These are phyloP conservation scores for Heptranchias perlo DNA, from an alignment of 2,113 vertebrate genomes.

Conservation along the genomic window DNA sequence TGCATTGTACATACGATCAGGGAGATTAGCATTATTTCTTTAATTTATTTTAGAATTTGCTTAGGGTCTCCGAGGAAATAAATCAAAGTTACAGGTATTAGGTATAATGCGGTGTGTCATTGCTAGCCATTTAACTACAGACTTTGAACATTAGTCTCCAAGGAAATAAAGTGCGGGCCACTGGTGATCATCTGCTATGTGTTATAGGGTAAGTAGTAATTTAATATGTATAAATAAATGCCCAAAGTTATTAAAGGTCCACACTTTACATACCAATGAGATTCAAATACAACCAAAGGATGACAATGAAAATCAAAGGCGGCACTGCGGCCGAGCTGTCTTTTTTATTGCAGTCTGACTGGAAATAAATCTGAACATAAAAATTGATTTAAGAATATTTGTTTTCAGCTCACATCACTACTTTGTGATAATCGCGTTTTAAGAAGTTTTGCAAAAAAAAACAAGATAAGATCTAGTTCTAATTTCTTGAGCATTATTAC, in stretches of 20 bases:
- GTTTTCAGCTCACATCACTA: neutral
- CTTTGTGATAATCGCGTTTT: neutral
- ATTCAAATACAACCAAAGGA: neutral
- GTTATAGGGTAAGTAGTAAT: constrained; percentile 46
- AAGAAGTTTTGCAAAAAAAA: neutral
- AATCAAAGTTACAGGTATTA: constrained; percentile 50
- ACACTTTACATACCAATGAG: constrained; percentile 27
- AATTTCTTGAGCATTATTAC: neutral
- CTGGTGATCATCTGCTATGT: constrained; percentile 47
- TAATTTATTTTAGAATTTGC: constrained; percentile 51
- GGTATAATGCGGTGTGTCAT: constrained; percentile 32
- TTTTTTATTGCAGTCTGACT: neutral
- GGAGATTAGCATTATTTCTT: constrained; percentile 33
- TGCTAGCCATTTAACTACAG: constrained; percentile 45
- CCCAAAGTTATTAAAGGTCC: constrained; percentile 42
- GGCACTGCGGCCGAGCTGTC: neutral
- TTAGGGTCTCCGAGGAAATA: constrained; percentile 54
- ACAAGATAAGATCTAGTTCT: neutral
- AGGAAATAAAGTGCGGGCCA: constrained; percentile 49
- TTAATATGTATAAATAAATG: constrained; percentile 42
- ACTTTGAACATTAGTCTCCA: constrained; percentile 47
- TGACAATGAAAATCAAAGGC: neutral
- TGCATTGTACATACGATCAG: neutral
- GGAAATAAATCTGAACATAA: neutral
- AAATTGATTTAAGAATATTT: neutral